Evolutionary conservation across 2,888 invertebrate genomes (phyloP).

Genomic region (Chirona hameri): DNA sequence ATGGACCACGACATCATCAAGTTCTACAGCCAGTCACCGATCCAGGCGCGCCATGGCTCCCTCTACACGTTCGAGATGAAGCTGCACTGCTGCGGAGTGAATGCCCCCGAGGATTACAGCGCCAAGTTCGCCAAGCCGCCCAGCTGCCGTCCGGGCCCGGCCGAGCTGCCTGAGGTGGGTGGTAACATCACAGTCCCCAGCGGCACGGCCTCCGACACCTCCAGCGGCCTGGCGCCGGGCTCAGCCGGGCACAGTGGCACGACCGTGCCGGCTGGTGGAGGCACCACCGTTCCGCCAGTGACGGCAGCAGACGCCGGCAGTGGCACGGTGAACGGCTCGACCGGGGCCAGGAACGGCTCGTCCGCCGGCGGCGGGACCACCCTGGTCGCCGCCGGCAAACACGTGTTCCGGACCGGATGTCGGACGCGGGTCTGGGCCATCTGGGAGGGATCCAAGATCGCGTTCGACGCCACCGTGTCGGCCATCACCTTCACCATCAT

Average conservation of each 20-base stretch:
- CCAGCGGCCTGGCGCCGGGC: background rate
- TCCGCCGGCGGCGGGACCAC: background rate
- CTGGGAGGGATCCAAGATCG: background rate
- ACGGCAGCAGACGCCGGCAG: too few relatives aligned
- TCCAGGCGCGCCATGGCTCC: too few relatives aligned
- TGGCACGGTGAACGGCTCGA: background rate
- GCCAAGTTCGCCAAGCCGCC: background rate
- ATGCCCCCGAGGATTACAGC: background rate
- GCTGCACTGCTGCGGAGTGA: conserved; percentile 6
- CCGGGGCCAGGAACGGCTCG: background rate
- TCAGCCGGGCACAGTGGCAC: background rate
- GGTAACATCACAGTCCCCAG: background rate
- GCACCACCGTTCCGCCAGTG: background rate
- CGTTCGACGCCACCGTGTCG: background rate
- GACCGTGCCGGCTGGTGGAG: background rate
- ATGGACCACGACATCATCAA: background rate
- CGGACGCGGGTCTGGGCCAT: background rate
- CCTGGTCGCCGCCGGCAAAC: background rate
- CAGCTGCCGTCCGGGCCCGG: background rate
- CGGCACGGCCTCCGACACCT: background rate
- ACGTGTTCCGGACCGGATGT: background rate
- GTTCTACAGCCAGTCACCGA: background rate
- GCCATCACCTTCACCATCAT: background rate
- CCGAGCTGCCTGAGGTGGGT: background rate
- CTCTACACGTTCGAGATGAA: background rate